Evolutionary conservation across 2,888 invertebrate species (phyloP).

Genomic region (Pollenia angustigena): DNA sequence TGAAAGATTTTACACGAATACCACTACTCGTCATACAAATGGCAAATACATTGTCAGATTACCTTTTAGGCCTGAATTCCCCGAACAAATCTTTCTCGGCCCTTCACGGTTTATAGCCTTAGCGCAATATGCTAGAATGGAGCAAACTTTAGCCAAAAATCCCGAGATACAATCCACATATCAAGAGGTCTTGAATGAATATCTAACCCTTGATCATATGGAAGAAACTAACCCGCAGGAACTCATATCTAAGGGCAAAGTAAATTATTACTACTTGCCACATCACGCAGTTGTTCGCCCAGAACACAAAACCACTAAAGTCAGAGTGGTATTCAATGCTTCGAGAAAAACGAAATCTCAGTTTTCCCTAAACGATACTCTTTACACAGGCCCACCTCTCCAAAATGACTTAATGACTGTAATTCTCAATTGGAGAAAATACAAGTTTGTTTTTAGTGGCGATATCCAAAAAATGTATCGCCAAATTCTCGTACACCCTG

Average conservation of each 20-base stretch:
- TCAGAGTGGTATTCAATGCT: constrained; percentile 73
- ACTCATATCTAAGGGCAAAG: constrained; percentile 29
- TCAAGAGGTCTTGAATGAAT: constrained; percentile 40
- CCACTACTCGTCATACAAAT: constrained; percentile 6
- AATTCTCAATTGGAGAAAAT: constrained; percentile 57
- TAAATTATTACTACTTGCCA: not conserved
- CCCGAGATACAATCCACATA: constrained; percentile 9
- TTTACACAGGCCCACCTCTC: constrained; percentile 66
- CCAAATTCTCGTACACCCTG: constrained; percentile 60
- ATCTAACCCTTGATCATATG: constrained; percentile 52
- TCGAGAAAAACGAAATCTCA: constrained; percentile 58
- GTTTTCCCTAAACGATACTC: constrained; percentile 58
- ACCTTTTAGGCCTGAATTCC: constrained; percentile 45
- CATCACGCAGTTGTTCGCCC: constrained; percentile 70
- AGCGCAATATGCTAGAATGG: constrained; percentile 28
- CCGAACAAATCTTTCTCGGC: constrained; percentile 22
- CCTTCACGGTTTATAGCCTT: constrained; percentile 8
- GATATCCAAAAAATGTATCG: constrained; percentile 74
- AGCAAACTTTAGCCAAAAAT: constrained; percentile 29
- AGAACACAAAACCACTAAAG: constrained; percentile 66
- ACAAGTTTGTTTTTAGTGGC: constrained; percentile 68
- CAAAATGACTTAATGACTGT: constrained; percentile 58
- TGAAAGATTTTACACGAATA: constrained; percentile 33
- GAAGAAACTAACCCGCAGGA: constrained; percentile 26
- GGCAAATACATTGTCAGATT: constrained; percentile 42